Percentiles rank a stretch among this genome's conserved stretches.
These are phyloP conservation scores for Rhinogobius similis DNA, from an alignment of 2,113 vertebrate genomes.

Conservation along the genomic window DNA sequence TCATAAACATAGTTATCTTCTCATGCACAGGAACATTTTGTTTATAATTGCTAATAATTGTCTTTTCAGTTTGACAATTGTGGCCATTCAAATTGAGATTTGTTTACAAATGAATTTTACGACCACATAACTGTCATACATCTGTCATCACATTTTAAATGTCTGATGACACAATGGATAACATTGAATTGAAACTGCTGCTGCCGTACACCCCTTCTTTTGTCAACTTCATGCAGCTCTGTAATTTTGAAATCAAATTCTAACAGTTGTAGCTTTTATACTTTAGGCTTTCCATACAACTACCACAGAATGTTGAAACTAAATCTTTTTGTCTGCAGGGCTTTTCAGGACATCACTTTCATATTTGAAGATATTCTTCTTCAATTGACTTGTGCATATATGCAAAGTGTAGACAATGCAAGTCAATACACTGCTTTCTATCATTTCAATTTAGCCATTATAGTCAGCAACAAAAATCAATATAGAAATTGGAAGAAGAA, in stretches of 20 bases:
- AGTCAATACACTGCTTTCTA: constrained; percentile 4
- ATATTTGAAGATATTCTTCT: neutral
- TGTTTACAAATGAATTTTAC: too few species aligned
- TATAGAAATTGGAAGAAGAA: constrained; percentile 1
- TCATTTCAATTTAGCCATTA: constrained; percentile 25
- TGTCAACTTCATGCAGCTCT: neutral
- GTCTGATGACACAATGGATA: neutral
- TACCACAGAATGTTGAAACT: neutral
- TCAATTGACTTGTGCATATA: neutral
- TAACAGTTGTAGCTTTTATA: neutral
- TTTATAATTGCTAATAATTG: too few species aligned
- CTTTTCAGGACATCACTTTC: constrained; percentile 1
- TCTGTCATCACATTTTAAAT: neutral
- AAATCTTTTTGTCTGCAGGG: neutral
- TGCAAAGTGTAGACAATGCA: constrained; percentile 15
- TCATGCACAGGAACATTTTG: too few species aligned
- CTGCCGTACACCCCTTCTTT: neutral
- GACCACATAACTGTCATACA: neutral
- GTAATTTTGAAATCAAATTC: neutral
- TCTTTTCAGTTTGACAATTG: too few species aligned
- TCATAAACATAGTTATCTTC: too few species aligned
- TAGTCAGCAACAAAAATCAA: constrained; percentile 32
- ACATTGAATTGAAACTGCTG: neutral
- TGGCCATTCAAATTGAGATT: too few species aligned
- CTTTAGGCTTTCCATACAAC: neutral